A percentile compares a stretch with the other conserved stretches of the same genome.
phyloP scores from a whole-genome alignment of 2,888 invertebrate species.

The Boloria selene region DNA sequence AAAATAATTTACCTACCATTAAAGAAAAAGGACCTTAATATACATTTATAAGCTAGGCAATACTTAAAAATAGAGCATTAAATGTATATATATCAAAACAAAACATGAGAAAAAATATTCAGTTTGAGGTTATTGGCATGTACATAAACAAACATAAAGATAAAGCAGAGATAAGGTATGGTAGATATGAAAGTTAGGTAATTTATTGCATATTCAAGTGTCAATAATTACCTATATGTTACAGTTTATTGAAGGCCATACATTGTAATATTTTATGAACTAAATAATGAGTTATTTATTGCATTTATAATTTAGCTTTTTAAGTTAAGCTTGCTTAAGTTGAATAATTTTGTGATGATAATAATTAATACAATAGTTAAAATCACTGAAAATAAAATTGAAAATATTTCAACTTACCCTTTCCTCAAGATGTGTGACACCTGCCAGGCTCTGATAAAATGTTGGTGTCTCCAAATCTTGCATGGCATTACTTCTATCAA shows the following conservation, averaged over 20 bases:
- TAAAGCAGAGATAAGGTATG: constrained; percentile 25
- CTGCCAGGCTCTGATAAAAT: constrained; percentile 96
- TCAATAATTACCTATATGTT: constrained; percentile 8
- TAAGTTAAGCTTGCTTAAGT: no score
- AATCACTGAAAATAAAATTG: background rate
- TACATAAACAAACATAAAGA: constrained; percentile 32
- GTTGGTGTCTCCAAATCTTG: constrained; percentile 94
- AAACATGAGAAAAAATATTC: constrained; percentile 5
- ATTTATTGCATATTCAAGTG: constrained; percentile 26
- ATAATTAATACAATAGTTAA: no score
- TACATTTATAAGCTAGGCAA: background rate
- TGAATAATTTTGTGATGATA: no score
- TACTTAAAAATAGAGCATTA: background rate
- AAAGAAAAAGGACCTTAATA: no score
- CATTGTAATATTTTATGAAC: background rate
- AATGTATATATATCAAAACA: constrained; percentile 1
- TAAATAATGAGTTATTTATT: no score
- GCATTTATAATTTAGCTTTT: no score
- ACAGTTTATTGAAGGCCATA: background rate
- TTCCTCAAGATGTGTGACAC: constrained; percentile 93
- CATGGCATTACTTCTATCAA: constrained; percentile 87
- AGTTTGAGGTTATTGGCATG: constrained; percentile 35
- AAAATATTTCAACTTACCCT: constrained; percentile 77
- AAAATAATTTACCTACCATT: no score
- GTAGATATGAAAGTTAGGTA: constrained; percentile 28